A percentile compares a stretch with the other conserved stretches of the same genome.
Conservation (phyloP, 2,888 invertebrate genomes). For the Drosophila pseudotalamancana region DNA sequence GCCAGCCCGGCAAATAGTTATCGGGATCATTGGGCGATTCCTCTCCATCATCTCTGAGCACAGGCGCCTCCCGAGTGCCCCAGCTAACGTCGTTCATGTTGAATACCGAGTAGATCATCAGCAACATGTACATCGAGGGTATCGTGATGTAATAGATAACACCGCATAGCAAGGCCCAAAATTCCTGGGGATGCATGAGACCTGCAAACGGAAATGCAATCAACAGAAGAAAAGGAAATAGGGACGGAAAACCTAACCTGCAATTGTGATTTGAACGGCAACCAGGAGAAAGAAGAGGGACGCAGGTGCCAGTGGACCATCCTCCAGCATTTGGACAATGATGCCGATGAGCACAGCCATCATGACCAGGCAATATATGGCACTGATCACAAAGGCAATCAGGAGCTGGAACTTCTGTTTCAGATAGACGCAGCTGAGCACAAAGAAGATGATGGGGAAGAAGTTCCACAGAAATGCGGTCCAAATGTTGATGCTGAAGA, state of each 20-base stretch:
- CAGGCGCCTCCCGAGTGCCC: constrained; percentile 94
- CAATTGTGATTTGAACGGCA: constrained; percentile 88
- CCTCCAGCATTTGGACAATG: constrained; percentile 90
- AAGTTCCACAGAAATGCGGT: constrained; percentile 88
- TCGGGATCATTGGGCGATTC: constrained; percentile 30
- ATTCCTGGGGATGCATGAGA: constrained; percentile 92
- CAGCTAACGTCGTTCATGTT: constrained; percentile 97
- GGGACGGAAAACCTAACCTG: constrained; percentile 83
- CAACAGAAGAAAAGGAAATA: background rate
- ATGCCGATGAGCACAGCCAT: constrained; percentile 93
- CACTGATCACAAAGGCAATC: constrained; percentile 90
- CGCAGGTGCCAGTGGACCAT: constrained; percentile 92
- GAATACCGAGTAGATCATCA: constrained; percentile 95
- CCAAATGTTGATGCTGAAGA: constrained; percentile 89
- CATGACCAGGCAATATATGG: constrained; percentile 93
- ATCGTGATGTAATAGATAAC: constrained; percentile 95
- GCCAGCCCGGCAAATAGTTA: constrained; percentile 86
- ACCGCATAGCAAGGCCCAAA: constrained; percentile 90
- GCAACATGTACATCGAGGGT: constrained; percentile 96
- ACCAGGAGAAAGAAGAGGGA: constrained; percentile 93
- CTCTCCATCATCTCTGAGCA: constrained; percentile 48
- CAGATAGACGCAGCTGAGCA: constrained; percentile 87
- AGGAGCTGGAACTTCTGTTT: constrained; percentile 88
- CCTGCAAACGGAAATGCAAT: constrained; percentile 81
- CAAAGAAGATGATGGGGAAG: constrained; percentile 88